Conservation (phyloP, 2,797 vertebrate genomes). For the Craterocephalus amniculus region DNA sequence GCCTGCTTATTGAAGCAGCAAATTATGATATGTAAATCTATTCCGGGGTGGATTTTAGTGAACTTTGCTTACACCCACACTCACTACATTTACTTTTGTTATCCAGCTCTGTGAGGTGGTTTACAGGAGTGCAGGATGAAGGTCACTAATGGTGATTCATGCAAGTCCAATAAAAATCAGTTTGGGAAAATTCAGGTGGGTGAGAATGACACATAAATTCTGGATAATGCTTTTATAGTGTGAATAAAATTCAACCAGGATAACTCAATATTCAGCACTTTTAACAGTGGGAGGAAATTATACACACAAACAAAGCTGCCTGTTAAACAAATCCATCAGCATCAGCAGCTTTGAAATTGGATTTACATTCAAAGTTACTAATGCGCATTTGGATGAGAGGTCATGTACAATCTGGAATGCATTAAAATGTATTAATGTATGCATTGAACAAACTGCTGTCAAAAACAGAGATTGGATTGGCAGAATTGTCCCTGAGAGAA, state of each 20-base stretch:
- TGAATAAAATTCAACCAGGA: constrained; percentile 23
- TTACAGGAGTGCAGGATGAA: not conserved
- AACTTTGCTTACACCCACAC: constrained; percentile 7
- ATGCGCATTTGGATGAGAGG: constrained; percentile 63
- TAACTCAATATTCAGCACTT: constrained; percentile 43
- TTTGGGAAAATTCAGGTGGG: not conserved
- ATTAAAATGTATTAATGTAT: constrained; percentile 74
- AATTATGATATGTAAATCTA: constrained; percentile 1
- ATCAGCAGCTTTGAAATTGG: constrained; percentile 74
- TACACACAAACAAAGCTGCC: constrained; percentile 55
- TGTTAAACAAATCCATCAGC: constrained; percentile 59
- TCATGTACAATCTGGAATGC: constrained; percentile 58
- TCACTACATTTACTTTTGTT: not conserved
- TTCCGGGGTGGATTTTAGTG: not conserved
- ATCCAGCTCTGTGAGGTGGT: not conserved
- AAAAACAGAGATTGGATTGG: constrained; percentile 63
- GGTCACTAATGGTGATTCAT: not conserved
- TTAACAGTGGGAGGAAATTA: constrained; percentile 48
- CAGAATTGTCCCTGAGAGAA: constrained; percentile 56
- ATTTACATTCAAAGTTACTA: constrained; percentile 67
- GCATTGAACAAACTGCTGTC: constrained; percentile 58
- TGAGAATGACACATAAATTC: constrained; percentile 19
- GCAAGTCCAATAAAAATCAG: constrained; percentile 1
- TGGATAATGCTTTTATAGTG: constrained; percentile 21
- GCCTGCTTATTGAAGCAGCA: not conserved